Percentiles rank a stretch among this genome's conserved stretches.
These are phyloP conservation scores for Scomber scombrus DNA, from an alignment of 2,113 vertebrate species.

Conservation along the genomic window DNA sequence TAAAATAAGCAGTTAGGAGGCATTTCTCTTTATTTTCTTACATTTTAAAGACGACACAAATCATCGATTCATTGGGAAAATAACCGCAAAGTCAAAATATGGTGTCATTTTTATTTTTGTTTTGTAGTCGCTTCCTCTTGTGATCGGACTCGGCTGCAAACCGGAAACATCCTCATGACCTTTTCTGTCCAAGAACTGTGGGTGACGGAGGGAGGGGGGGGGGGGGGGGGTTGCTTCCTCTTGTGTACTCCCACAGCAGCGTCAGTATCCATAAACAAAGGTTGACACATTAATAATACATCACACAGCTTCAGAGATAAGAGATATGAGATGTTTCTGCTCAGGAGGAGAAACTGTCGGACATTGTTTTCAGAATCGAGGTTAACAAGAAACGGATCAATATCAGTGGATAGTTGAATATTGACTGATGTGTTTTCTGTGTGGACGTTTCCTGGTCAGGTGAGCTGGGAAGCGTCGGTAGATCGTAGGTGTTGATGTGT, in stretches of 20 bases:
- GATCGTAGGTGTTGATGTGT: neutral
- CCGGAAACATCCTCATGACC: slow-evolving; percentile 36
- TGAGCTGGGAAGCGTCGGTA: neutral
- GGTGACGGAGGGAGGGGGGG: too few species aligned
- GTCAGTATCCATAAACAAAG: slow-evolving; percentile 34
- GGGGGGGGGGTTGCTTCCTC: slow-evolving; percentile 18
- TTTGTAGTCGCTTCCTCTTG: neutral
- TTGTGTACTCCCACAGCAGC: slow-evolving; percentile 26
- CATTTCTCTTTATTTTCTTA: too few species aligned
- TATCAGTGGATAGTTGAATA: neutral
- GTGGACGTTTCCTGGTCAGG: neutral
- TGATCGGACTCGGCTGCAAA: neutral
- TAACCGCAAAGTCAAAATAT: neutral
- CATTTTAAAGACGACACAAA: too few species aligned
- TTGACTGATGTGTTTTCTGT: neutral
- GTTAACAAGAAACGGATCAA: slow-evolving; percentile 6
- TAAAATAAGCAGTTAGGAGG: too few species aligned
- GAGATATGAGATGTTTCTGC: neutral
- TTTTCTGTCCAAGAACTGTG: slow-evolving; percentile 9
- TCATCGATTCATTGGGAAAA: too few species aligned
- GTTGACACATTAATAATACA: slow-evolving; percentile 28
- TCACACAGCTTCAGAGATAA: neutral
- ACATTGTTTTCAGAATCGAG: neutral
- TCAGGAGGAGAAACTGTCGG: neutral
- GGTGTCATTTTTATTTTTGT: neutral